A percentile compares a stretch with the other conserved stretches of the same genome.
Conservation (phyloP, 2,113 vertebrate genomes). For the Ahaetulla prasina region DNA sequence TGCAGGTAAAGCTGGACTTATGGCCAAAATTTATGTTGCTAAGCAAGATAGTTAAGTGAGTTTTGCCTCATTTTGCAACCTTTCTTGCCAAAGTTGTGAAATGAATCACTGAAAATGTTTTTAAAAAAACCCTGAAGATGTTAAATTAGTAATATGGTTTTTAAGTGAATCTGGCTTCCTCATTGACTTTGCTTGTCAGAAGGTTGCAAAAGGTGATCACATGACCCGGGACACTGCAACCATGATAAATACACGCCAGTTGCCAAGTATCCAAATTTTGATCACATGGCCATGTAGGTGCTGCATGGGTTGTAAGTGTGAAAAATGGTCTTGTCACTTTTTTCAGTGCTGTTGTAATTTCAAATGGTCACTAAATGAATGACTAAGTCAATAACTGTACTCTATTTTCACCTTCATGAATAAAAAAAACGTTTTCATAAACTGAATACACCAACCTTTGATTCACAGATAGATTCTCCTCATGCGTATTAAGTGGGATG, state of each 20-base stretch:
- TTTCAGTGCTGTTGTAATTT: background rate
- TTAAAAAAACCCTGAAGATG: too few relatives aligned
- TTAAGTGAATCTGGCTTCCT: background rate
- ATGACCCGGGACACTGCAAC: background rate
- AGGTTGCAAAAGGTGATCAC: background rate
- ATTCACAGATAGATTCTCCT: background rate
- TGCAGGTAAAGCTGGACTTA: background rate
- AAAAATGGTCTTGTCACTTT: background rate
- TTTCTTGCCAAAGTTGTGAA: background rate
- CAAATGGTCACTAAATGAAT: background rate
- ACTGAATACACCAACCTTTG: background rate
- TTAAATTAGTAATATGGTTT: background rate
- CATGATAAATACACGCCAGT: background rate
- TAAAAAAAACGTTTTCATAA: background rate
- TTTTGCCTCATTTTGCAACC: background rate
- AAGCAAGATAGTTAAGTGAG: background rate
- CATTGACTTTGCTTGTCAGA: background rate
- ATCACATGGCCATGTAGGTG: too few relatives aligned
- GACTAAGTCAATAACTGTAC: background rate
- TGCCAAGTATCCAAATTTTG: background rate
- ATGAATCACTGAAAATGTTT: background rate
- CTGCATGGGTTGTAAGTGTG: background rate
- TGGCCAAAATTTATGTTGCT: background rate
- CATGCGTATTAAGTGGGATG: background rate
- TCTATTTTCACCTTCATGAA: background rate